A percentile compares a stretch with the other conserved stretches of the same genome.
Conservation (phyloP, 2,113 vertebrate species). For the Rhombomys opimus region DNA sequence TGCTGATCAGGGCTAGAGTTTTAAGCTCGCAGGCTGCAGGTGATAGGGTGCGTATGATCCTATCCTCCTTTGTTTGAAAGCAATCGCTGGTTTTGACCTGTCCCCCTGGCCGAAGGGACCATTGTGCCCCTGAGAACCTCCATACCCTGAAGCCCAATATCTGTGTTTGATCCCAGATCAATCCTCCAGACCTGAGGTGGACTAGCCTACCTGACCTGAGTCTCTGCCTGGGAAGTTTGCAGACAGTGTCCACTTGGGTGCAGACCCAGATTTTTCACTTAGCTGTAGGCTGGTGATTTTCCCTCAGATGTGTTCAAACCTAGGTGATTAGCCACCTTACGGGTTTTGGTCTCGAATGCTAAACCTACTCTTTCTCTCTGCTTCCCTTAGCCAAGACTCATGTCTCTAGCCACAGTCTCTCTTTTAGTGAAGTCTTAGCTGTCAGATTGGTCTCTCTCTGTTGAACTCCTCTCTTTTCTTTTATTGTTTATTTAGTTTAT, state of each 20-base stretch:
- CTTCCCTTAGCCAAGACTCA: not conserved
- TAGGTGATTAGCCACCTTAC: not conserved
- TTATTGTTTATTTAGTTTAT: too few species aligned
- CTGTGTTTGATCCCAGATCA: not conserved
- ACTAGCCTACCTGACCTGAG: not conserved
- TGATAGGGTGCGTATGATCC: not conserved
- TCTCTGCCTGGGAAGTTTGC: constrained; percentile 7
- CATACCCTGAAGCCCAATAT: not conserved
- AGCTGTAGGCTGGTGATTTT: not conserved
- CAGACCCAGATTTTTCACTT: not conserved
- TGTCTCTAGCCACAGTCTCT: not conserved
- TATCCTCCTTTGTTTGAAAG: constrained; percentile 8
- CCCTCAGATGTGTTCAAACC: not conserved
- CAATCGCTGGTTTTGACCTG: not conserved
- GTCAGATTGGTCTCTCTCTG: not conserved
- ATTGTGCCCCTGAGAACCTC: not conserved
- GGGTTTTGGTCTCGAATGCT: not conserved
- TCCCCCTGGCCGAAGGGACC: not conserved
- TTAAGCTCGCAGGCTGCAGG: not conserved
- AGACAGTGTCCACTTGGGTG: not conserved
- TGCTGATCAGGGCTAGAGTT: not conserved
- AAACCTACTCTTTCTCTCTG: not conserved
- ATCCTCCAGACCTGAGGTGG: not conserved
- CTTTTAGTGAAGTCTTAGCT: not conserved
- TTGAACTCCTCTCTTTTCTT: not conserved